phyloP scores from a whole-genome alignment of 1,140 invertebrate genomes.

The Cydia pomonella region DNA sequence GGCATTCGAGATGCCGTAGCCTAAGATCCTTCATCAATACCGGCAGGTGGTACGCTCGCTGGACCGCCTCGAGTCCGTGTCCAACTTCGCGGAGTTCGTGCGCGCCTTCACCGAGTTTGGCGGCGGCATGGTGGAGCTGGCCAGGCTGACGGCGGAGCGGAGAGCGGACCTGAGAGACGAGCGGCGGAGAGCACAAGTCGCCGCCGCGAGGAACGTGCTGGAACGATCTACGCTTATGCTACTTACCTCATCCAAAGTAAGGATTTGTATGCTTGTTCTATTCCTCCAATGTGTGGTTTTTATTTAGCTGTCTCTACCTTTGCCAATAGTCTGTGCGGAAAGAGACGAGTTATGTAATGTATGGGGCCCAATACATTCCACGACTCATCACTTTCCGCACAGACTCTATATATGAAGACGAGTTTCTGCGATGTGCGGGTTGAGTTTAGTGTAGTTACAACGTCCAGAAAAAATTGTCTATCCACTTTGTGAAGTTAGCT shows the following conservation, averaged over 20 bases:
- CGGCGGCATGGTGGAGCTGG: constrained; percentile 98
- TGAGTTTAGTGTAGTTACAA: too few species aligned
- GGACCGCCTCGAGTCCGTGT: constrained; percentile 94
- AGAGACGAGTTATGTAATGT: too few species aligned
- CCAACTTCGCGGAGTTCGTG: constrained; percentile 99
- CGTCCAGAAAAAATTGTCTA: too few species aligned
- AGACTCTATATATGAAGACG: too few species aligned
- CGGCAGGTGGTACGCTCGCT: constrained; percentile 88
- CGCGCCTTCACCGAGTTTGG: constrained; percentile 99
- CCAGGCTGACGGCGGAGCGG: constrained; percentile 92
- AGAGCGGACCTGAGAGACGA: constrained; percentile 97
- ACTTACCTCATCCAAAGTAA: constrained; percentile 96
- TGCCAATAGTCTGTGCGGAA: too few species aligned
- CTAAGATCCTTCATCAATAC: constrained; percentile 37
- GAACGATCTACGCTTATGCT: constrained; percentile 99
- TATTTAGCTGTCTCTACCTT: too few species aligned
- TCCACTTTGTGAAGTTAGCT: too few species aligned
- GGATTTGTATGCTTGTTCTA: not conserved
- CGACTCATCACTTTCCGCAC: too few species aligned
- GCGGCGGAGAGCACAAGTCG: constrained; percentile 96
- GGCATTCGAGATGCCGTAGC: constrained; percentile 26
- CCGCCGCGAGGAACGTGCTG: constrained; percentile 94
- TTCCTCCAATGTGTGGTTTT: too few species aligned
- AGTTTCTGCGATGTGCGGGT: too few species aligned
- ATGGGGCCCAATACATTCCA: too few species aligned